Percentiles rank a stretch among this genome's conserved stretches.
phyloP scores from a whole-genome alignment of 2,888 invertebrate genomes.

The Cremastinae sp. region DNA sequence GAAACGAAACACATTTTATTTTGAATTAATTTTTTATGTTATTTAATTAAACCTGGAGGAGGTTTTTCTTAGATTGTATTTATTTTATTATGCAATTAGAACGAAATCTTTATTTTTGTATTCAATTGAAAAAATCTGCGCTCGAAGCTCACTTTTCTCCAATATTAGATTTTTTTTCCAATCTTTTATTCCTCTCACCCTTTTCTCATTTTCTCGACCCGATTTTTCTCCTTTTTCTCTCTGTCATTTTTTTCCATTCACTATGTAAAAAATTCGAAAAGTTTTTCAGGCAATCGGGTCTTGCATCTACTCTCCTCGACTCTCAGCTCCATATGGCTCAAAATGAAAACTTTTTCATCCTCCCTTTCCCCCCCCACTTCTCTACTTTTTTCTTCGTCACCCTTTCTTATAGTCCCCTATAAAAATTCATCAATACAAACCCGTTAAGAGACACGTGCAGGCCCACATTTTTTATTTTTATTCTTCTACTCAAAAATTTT shows the following conservation, averaged over 20 bases:
- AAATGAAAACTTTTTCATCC: slow-evolving; percentile 50
- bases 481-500: too few species aligned
- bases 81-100: too few species aligned
- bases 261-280: slow-evolving; percentile 27
- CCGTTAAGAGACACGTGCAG: too few species aligned
- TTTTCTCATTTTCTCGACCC: not conserved
- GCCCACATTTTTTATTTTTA: too few species aligned
- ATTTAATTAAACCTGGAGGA: too few species aligned
- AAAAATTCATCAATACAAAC: not conserved
- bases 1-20: too few species aligned
- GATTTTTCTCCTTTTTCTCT: not conserved
- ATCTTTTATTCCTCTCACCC: slow-evolving; percentile 4
- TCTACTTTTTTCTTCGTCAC: not conserved
- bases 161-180: too few species aligned
- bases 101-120: too few species aligned
- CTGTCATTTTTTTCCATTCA: slow-evolving; percentile 13
- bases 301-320: not conserved
- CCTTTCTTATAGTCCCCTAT: slow-evolving; percentile 8
- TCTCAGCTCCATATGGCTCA: slow-evolving; percentile 47
- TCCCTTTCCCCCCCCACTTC: slow-evolving; percentile 37
- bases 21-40: too few species aligned
- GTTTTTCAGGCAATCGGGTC: slow-evolving; percentile 40
- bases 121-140: too few species aligned
- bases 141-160: too few species aligned
- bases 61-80: too few species aligned